phyloP scores from a whole-genome alignment of 2,113 vertebrate genomes.

The Chaetops frenatus region DNA sequence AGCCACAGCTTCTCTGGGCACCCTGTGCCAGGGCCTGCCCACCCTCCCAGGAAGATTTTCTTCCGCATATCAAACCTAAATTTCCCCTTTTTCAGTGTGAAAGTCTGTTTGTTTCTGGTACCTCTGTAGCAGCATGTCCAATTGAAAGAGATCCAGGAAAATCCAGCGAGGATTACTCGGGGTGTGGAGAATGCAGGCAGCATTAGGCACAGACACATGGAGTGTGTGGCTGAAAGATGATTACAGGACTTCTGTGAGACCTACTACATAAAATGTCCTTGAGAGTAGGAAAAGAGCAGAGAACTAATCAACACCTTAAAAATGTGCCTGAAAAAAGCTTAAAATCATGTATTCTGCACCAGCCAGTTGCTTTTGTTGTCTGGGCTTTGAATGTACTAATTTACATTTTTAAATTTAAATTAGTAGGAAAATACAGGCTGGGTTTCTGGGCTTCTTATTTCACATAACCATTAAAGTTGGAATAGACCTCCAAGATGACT shows the following conservation, averaged over 20 bases:
- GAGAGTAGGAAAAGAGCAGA: not conserved
- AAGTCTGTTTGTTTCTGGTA: not conserved
- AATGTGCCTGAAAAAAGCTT: not conserved
- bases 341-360: not conserved
- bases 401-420: too few relatives aligned
- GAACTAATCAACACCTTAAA: not conserved
- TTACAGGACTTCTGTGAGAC: not conserved
- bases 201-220: not conserved
- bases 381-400: not conserved
- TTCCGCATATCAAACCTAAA: not conserved
- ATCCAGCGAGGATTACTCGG: not conserved
- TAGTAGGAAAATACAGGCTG: not conserved
- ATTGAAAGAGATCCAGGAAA: not conserved
- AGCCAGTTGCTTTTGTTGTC: not conserved
- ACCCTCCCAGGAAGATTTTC: accelerated
- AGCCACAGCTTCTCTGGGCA: not conserved
- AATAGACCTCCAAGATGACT: not conserved
- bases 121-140: not conserved
- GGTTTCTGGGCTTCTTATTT: not conserved
- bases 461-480: not conserved
- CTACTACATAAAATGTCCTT: not conserved
- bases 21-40: not conserved
- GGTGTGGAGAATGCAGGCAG: not conserved
- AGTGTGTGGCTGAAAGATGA: not conserved
- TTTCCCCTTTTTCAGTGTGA: not conserved